Base-by-base conservation (phyloP, 2,113 vertebrate genomes). In the Triplophysa siluroides region DNA sequence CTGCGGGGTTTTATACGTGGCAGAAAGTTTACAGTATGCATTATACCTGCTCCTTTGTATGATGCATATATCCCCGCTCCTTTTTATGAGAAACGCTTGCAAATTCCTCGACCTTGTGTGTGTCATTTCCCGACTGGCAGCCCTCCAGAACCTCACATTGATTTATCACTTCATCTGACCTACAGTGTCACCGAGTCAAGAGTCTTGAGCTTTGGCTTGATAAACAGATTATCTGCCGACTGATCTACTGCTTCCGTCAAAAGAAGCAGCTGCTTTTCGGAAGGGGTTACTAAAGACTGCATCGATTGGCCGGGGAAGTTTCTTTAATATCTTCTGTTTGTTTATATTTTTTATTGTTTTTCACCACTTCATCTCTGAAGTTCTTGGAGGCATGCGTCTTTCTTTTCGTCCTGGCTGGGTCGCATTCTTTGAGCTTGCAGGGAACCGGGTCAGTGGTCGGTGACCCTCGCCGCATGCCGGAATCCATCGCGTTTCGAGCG, bases 111-210 rank as follows among this genome's bases (percentile, higher is more conserved):
- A 76, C 60, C 43, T 65, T 52, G 24, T 21, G 26, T 23, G 2
- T n/a, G 45, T 65, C 61, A 65, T 65, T 65, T 54, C 74, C 50
- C 9, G 7, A 24, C 61, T 76, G 60, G 74, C 24, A 64, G 45
- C 24, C 23, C 60, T 65, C 61, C 74, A 76, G 74, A 65, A 12
- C 21, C 72, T 50, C 61, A 14, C 23, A 65, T 65, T 65, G 74
- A 76, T 64, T 65, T 45, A 65, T 76, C 18, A 63, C 74, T 76
- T 76, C 45, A 10, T 52, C 24, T 16, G 61, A 76, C 74, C 74
- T 29, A 45, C 21, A 13, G 41, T 62, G 74, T 52, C 74, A 76
- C 16, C 2, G 63, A 62, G 58, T 62, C 58, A 0, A 45, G 58
- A 75, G 21, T 61, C 72, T 62, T 26, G 72, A 1, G 2, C 72